Evolutionary conservation across 1,140 invertebrate species (phyloP).

Genomic region (Drosophila mojavensis): DNA sequence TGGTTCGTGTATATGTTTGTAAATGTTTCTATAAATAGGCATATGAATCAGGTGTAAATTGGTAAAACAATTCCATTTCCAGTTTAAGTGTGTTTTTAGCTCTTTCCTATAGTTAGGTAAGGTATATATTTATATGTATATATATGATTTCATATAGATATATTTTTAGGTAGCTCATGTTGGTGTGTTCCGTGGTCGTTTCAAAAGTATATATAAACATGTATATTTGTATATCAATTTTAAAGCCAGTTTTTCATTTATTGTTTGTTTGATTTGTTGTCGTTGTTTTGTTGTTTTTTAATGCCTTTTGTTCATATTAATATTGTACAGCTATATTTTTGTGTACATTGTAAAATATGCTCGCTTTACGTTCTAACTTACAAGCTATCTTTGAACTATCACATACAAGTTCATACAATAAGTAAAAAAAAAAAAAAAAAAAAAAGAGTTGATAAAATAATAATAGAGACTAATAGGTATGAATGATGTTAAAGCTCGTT

Average conservation of each 20-base stretch:
- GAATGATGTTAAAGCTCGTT: slow-evolving; percentile 34
- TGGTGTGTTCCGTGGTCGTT: slow-evolving; percentile 3
- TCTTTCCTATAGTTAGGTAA: background rate
- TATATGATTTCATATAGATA: background rate
- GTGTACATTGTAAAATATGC: slow-evolving; percentile 29
- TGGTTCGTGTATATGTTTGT: background rate
- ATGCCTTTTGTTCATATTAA: slow-evolving; percentile 20
- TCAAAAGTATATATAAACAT: background rate
- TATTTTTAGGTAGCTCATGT: slow-evolving; percentile 4
- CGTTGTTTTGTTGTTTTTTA: slow-evolving; percentile 19
- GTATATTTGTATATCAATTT: background rate
- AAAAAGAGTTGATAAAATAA: slow-evolving; percentile 24
- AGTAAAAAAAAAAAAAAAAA: slow-evolving; percentile 39
- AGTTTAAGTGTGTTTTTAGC: slow-evolving; percentile 1
- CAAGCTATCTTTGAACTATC: slow-evolving; percentile 82
- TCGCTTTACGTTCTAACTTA: slow-evolving; percentile 54
- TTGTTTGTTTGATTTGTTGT: too few relatives aligned
- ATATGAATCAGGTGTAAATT: slow-evolving; percentile 18
- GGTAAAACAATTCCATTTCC: slow-evolving; percentile 28
- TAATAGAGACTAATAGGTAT: slow-evolving; percentile 20
- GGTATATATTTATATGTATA: background rate
- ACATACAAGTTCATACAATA: slow-evolving; percentile 79
- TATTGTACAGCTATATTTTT: slow-evolving; percentile 17
- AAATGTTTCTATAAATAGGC: slow-evolving; percentile 17
- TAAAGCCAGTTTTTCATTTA: background rate